Conservation (phyloP, 2,888 invertebrate species). For the Drosophila sordidula region DNA sequence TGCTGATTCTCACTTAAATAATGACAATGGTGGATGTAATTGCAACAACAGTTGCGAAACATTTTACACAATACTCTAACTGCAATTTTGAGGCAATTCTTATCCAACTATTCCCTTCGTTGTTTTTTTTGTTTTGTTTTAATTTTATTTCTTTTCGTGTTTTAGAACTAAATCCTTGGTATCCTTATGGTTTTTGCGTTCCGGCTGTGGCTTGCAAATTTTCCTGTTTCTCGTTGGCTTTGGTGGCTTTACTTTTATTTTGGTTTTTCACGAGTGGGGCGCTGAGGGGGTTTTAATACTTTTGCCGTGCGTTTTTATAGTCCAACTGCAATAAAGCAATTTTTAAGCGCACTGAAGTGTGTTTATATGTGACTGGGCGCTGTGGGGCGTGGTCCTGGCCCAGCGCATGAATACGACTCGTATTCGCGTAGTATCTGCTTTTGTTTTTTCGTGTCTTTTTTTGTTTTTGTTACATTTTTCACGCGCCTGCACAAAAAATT, state of each 20-base stretch:
- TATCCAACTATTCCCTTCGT: slow-evolving; percentile 39
- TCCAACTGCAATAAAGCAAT: slow-evolving; percentile 81
- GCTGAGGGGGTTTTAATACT: slow-evolving; percentile 46
- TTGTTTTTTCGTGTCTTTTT: slow-evolving; percentile 42
- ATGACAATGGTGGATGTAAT: slow-evolving; percentile 62
- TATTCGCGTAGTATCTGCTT: slow-evolving; percentile 68
- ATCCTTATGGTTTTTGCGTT: slow-evolving; percentile 71
- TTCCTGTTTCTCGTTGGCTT: slow-evolving; percentile 65
- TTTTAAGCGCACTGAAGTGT: slow-evolving; percentile 81
- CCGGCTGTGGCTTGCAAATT: slow-evolving; percentile 77
- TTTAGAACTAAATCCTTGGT: slow-evolving; percentile 64
- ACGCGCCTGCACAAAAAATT: slow-evolving; percentile 81
- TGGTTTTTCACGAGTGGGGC: neutral
- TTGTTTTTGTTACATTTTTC: slow-evolving; percentile 75
- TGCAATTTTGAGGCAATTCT: slow-evolving; percentile 56
- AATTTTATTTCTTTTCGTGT: slow-evolving; percentile 33
- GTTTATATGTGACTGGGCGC: slow-evolving; percentile 77
- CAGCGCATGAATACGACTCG: slow-evolving; percentile 49
- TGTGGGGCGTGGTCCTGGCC: slow-evolving; percentile 25
- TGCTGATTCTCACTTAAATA: slow-evolving; percentile 56
- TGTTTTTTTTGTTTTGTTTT: slow-evolving; percentile 15
- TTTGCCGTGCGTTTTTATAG: slow-evolving; percentile 79
- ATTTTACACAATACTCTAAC: slow-evolving; percentile 55
- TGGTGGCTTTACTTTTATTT: slow-evolving; percentile 49
- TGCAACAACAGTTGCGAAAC: slow-evolving; percentile 60